Percentiles rank a stretch among this genome's conserved stretches.
These are phyloP conservation scores for Achlya flavicornis DNA, from an alignment of 2,888 invertebrate species.

Conservation along the genomic window DNA sequence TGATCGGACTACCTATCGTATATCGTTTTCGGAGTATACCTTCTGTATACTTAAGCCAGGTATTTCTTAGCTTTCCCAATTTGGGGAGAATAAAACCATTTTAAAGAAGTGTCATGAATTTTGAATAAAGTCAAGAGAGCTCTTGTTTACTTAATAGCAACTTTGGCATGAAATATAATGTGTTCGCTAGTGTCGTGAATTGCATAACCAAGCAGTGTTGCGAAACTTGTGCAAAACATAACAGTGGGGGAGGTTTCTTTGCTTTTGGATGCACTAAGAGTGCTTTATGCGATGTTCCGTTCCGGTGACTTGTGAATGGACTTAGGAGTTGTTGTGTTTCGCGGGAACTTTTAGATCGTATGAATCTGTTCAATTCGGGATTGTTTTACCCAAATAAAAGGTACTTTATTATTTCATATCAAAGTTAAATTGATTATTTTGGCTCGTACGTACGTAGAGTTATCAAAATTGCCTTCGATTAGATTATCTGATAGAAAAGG, in stretches of 20 bases:
- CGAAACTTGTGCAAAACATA: background rate
- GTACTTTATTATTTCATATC: no score
- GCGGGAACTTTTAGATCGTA: background rate
- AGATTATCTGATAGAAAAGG: no score
- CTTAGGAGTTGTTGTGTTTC: background rate
- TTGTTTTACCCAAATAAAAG: no score
- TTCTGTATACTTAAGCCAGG: no score
- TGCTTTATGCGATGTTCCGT: background rate
- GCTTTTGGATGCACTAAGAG: background rate
- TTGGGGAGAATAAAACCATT: no score
- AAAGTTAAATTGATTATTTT: no score
- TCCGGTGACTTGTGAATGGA: background rate
- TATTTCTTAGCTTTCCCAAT: no score
- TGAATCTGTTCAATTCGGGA: background rate
- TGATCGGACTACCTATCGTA: no score
- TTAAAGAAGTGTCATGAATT: background rate
- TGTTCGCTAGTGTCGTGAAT: background rate
- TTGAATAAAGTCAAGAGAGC: background rate
- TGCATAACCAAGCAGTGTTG: background rate
- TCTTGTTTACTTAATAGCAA: background rate
- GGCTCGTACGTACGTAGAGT: no score
- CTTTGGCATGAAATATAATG: background rate
- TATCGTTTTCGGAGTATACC: no score
- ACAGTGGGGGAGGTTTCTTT: background rate
- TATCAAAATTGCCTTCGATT: no score